Evolutionary conservation across 2,797 vertebrate species (phyloP).

Genomic region (Pipistrellus pygmaeus): DNA sequence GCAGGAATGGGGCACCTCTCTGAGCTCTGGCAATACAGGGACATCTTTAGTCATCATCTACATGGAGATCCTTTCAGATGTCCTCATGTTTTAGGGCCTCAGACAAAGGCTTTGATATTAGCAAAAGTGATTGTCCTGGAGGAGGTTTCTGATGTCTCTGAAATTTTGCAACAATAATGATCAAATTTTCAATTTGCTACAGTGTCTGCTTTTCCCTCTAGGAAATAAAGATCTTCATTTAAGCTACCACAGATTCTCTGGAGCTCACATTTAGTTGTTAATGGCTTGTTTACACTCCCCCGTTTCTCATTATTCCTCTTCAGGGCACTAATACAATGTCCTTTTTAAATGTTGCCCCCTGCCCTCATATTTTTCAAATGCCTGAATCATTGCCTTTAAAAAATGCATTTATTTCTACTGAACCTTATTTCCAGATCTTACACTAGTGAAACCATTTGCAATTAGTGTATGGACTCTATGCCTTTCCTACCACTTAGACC

Average conservation of each 20-base stretch:
- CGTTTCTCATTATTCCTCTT: constrained; percentile 24
- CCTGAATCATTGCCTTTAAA: not conserved
- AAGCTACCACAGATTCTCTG: not conserved
- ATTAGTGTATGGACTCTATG: not conserved
- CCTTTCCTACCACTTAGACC: not conserved
- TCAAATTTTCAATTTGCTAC: not conserved
- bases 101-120: not conserved
- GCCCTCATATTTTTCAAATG: not conserved
- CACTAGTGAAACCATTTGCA: not conserved
- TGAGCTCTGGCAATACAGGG: not conserved
- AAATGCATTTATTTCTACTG: not conserved
- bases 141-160: not conserved
- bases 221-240: not conserved
- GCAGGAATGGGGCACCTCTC: not conserved
- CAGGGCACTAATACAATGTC: not conserved
- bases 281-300: not conserved
- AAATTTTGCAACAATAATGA: not conserved
- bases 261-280: not conserved
- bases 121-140: not conserved
- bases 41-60: not conserved
- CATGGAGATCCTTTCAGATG: not conserved
- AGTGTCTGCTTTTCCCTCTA: not conserved
- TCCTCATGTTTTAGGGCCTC: not conserved
- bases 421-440: not conserved
- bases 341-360: not conserved